A percentile compares a stretch with the other conserved stretches of the same genome.
Conservation (phyloP, 2,797 vertebrate species). For the Saxicola maurus region DNA sequence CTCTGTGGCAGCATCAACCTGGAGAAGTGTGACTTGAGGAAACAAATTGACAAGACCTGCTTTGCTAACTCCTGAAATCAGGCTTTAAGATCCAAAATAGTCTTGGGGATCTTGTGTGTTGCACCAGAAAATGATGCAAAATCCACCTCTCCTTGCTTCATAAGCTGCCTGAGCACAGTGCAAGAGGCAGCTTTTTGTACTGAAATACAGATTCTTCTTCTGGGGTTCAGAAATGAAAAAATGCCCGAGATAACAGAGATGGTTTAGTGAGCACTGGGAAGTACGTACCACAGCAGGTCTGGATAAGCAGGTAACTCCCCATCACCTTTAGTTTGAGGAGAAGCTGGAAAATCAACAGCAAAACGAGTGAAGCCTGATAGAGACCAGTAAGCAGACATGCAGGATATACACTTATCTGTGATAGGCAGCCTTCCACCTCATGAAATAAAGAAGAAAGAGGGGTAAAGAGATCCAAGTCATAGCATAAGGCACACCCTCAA, state of each 20-base stretch:
- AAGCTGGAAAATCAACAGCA: background rate
- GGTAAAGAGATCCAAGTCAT: background rate
- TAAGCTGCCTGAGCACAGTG: background rate
- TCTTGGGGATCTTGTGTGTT: background rate
- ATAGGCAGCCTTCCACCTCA: constrained; percentile 44
- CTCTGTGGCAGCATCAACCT: rapidly evolving
- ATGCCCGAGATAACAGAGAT: background rate
- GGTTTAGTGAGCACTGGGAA: background rate
- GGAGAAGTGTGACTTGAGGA: background rate
- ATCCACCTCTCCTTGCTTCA: background rate
- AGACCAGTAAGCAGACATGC: constrained; percentile 50
- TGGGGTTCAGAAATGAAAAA: background rate
- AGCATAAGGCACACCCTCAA: constrained; percentile 37
- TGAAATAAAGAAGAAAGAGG: background rate
- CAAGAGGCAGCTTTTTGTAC: background rate
- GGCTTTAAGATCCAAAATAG: background rate
- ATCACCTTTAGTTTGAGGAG: background rate
- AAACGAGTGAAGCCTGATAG: background rate
- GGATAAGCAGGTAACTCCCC: background rate
- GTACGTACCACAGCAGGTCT: background rate
- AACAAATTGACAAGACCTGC: background rate
- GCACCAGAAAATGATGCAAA: background rate
- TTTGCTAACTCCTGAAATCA: background rate
- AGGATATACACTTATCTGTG: constrained; percentile 54
- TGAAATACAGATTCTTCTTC: background rate